Percentiles rank a stretch among this genome's conserved stretches.
These are phyloP conservation scores for Numida meleagris DNA, from an alignment of 2,113 vertebrate genomes.

Conservation along the genomic window DNA sequence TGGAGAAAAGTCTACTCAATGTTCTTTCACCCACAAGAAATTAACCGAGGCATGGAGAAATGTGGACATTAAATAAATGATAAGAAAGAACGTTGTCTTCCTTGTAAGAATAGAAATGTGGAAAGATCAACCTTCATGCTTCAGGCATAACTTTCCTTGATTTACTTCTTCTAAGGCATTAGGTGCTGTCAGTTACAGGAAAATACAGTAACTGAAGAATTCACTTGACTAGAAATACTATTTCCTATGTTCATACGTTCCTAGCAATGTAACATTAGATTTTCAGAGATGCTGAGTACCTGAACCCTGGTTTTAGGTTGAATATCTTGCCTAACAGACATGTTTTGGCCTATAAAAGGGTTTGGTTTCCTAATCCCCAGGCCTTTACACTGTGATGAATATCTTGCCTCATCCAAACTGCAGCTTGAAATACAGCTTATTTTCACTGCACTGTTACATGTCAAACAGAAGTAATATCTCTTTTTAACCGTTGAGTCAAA, in stretches of 20 bases:
- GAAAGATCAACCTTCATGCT: neutral
- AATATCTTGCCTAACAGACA: neutral
- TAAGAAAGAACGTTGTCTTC: neutral
- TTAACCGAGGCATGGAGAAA: neutral
- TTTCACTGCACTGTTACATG: neutral
- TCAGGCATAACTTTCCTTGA: neutral
- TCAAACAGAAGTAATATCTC: conserved; percentile 28
- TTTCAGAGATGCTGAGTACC: neutral
- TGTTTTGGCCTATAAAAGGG: neutral
- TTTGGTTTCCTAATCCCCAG: neutral
- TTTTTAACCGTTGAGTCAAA: conserved; percentile 56
- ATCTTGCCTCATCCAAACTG: neutral
- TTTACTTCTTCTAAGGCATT: neutral
- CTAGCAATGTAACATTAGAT: neutral
- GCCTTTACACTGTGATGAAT: neutral
- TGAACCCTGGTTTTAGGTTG: neutral
- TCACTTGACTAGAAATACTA: neutral
- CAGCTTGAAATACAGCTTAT: conserved; percentile 13
- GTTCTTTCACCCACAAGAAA: neutral
- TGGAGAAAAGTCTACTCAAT: neutral
- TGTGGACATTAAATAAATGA: neutral
- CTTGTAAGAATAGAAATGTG: neutral
- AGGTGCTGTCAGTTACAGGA: neutral
- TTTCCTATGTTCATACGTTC: neutral
- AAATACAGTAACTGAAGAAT: neutral